Base-by-base conservation (phyloP, 1,140 invertebrate species). In the Bombus vancouverensis region DNA sequence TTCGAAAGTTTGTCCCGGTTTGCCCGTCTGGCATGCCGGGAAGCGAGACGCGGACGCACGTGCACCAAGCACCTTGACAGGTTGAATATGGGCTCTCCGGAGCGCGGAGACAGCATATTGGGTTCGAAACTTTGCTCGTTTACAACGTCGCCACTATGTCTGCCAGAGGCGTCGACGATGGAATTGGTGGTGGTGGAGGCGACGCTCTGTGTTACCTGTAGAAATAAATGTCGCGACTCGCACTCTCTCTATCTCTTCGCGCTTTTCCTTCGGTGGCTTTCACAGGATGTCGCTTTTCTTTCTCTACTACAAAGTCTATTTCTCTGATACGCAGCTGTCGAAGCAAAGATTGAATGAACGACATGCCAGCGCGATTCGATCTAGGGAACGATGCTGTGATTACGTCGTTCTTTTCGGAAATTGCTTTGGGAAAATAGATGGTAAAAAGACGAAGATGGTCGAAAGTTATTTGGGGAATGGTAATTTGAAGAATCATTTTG, bases 1-100 rank as follows among this genome's bases (percentile, higher is more conserved):
- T 95, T 94, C 87, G 90, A 94, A 94, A 94, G 93, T 94, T 94
- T 94, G 93, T 93, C 93, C 94, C 92, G 93, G 93, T 94, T 94
- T 93, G 91, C 91, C 88, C 90, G 92, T 92, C 93, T 92, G 91
- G 91, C 91, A 88, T 87, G 88, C 81, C 86, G 89, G 92, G 87
- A 86, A 89, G 85, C 88, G 81, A 66, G 65, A 81, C 53, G 89
- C 65, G 85, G 72, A 89, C 86, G 85, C 90, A 90, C 91, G 88
- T 91, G 84, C 76, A 81, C 83, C 74, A 62, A 62, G 84, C 84
- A 91, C 91, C 89, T 92, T 91, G 92, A 93, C 91, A 93, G 91
- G 84, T 90, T 89, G 91, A 92, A 91, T 92, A 92, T 92, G 91
- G 84, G 87, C 87, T 89, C 85, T 68, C 77, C 71, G 62, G 74